phyloP scores from a whole-genome alignment of 1,140 invertebrate genomes.

The Drosophila bocqueti region DNA sequence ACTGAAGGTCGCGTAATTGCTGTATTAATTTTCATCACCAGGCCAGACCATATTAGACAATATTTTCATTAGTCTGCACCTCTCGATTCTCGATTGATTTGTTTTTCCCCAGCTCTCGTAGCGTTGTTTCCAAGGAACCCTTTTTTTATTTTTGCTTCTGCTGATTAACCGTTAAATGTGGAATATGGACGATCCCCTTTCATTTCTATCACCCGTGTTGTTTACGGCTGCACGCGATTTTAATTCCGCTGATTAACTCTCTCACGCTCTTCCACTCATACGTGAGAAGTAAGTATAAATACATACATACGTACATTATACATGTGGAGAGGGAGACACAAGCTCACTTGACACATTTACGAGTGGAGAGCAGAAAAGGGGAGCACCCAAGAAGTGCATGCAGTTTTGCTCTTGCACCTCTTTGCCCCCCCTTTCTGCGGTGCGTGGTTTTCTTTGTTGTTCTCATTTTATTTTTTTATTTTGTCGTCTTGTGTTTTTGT shows the following conservation, averaged over 20 bases:
- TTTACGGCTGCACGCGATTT: slow-evolving; percentile 63
- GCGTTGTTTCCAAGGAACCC: slow-evolving; percentile 62
- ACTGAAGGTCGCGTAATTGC: slow-evolving; percentile 53
- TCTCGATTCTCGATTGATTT: slow-evolving; percentile 58
- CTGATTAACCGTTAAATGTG: slow-evolving; percentile 68
- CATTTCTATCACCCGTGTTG: slow-evolving; percentile 40
- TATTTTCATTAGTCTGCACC: slow-evolving; percentile 44
- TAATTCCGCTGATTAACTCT: slow-evolving; percentile 49
- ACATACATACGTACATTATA: background rate
- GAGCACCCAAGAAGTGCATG: slow-evolving; percentile 51
- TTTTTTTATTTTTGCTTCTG: slow-evolving; percentile 36
- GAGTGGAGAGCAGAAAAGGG: slow-evolving; percentile 43
- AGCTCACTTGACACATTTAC: slow-evolving; percentile 62
- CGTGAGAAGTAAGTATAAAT: background rate
- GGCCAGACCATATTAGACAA: slow-evolving; percentile 20
- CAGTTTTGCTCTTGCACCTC: slow-evolving; percentile 18
- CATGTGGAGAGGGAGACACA: slow-evolving; percentile 4
- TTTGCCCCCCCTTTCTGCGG: slow-evolving; percentile 24
- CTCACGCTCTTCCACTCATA: slow-evolving; percentile 43
- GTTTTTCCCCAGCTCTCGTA: slow-evolving; percentile 46
- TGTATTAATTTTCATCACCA: slow-evolving; percentile 69
- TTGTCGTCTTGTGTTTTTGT: slow-evolving; percentile 57
- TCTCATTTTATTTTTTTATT: slow-evolving; percentile 30
- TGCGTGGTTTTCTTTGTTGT: slow-evolving; percentile 51
- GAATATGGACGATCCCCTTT: slow-evolving; percentile 36